A percentile compares a stretch with the other conserved stretches of the same genome.
These are phyloP conservation scores for Lamprotornis superbus DNA, from an alignment of 2,113 vertebrate genomes.

Conservation along the genomic window DNA sequence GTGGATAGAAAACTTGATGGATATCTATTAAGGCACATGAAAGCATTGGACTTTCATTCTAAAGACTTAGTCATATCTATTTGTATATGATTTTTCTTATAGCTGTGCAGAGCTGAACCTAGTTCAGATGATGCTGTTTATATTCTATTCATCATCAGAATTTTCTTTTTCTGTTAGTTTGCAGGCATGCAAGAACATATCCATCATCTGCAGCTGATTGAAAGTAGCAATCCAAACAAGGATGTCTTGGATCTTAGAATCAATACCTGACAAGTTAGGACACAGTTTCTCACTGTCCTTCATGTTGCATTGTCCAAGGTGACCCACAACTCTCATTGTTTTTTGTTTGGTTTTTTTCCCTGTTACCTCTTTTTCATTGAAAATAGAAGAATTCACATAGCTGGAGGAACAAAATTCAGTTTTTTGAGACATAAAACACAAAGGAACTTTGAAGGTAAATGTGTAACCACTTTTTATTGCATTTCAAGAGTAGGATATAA, in stretches of 20 bases:
- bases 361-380: background rate
- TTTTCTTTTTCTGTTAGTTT: background rate
- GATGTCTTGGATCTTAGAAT: background rate
- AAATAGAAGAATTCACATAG: background rate
- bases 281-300: background rate
- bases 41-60: background rate
- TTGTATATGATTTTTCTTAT: background rate
- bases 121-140: background rate
- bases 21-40: background rate
- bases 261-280: background rate
- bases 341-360: background rate
- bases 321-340: background rate
- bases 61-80: background rate
- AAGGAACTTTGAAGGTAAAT: background rate
- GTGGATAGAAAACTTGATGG: background rate
- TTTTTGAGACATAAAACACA: background rate
- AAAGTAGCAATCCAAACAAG: background rate
- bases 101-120: background rate
- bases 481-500: background rate
- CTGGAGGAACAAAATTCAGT: background rate
- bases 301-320: background rate
- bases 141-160: background rate
- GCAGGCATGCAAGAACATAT: accelerated
- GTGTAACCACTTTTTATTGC: background rate
- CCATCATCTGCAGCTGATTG: background rate